phyloP scores from a whole-genome alignment of 2,113 vertebrate genomes.

The Cavia aperea region DNA sequence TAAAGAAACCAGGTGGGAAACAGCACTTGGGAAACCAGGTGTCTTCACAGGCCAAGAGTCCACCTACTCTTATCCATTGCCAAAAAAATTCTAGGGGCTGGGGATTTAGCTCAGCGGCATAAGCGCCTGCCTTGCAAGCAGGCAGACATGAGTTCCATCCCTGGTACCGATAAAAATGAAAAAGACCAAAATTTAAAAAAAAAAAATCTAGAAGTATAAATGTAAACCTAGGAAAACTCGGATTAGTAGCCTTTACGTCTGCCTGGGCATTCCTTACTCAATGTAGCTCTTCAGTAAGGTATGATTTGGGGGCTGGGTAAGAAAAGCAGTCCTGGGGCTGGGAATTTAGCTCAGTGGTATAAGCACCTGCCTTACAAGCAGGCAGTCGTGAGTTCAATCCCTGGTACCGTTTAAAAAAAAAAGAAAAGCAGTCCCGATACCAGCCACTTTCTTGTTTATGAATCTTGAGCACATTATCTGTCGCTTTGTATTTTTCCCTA shows the following conservation, averaged over 20 bases:
- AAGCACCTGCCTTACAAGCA: too few relatives aligned
- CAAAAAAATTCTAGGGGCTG: neutral
- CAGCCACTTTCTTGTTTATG: conserved; percentile 15
- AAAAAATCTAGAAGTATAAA: conserved; percentile 8
- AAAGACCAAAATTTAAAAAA: neutral
- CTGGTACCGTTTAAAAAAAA: too few relatives aligned
- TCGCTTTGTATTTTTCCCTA: conserved; percentile 7
- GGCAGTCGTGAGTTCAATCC: too few relatives aligned
- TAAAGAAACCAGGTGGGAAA: conserved; percentile 23
- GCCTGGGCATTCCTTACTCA: neutral
- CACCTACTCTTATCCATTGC: neutral
- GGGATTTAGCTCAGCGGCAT: too few relatives aligned
- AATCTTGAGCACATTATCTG: conserved; percentile 11
- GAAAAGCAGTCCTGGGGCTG: conserved; percentile 1
- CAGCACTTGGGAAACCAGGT: conserved; percentile 21
- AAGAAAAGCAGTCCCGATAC: conserved; percentile 4
- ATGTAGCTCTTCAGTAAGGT: neutral
- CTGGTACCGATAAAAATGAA: too few relatives aligned
- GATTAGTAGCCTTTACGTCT: conserved; percentile 6
- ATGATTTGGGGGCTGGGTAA: neutral
- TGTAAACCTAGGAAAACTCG: conserved; percentile 31
- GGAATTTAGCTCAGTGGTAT: too few relatives aligned
- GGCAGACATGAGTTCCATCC: too few relatives aligned
- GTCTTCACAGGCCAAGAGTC: neutral
- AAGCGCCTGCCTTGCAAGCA: too few relatives aligned